Evolutionary conservation across 2,888 invertebrate genomes (phyloP).

Genomic region (Choristoneura rosaceana): DNA sequence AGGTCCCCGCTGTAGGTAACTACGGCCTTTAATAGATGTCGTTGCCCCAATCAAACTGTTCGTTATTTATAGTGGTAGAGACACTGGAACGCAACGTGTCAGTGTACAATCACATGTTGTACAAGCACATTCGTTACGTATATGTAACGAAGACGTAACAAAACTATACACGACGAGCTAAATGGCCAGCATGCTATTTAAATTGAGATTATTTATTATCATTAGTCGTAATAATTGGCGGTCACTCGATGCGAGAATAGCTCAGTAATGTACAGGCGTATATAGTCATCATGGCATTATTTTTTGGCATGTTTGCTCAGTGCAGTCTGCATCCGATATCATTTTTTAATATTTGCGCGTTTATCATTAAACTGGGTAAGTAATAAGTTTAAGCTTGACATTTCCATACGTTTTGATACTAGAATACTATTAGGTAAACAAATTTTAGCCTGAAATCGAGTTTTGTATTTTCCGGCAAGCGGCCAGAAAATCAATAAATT

Average conservation of each 20-base stretch:
- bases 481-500: too few relatives aligned
- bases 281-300: not conserved
- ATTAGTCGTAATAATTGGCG: slow-evolving; percentile 47
- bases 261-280: slow-evolving; percentile 18
- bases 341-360: not conserved
- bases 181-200: slow-evolving; percentile 55
- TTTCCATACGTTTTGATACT: too few relatives aligned
- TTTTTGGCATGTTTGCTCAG: not conserved
- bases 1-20: slow-evolving; percentile 36
- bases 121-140: not conserved
- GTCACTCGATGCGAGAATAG: slow-evolving; percentile 31
- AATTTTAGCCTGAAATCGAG: too few relatives aligned
- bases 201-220: slow-evolving; percentile 60
- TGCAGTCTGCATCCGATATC: not conserved
- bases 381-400: too few relatives aligned
- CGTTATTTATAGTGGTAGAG: slow-evolving; percentile 39
- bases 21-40: slow-evolving; percentile 43
- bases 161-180: slow-evolving; percentile 55
- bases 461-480: too few relatives aligned
- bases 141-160: slow-evolving; percentile 41
- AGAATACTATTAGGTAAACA: too few relatives aligned
- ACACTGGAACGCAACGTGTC: slow-evolving; percentile 39
- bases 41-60: slow-evolving; percentile 44
- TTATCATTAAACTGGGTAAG: too few relatives aligned
- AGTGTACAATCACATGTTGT: slow-evolving; percentile 26